Conservation (phyloP, 2,797 vertebrate genomes). For the Halcyon smyrnensis region DNA sequence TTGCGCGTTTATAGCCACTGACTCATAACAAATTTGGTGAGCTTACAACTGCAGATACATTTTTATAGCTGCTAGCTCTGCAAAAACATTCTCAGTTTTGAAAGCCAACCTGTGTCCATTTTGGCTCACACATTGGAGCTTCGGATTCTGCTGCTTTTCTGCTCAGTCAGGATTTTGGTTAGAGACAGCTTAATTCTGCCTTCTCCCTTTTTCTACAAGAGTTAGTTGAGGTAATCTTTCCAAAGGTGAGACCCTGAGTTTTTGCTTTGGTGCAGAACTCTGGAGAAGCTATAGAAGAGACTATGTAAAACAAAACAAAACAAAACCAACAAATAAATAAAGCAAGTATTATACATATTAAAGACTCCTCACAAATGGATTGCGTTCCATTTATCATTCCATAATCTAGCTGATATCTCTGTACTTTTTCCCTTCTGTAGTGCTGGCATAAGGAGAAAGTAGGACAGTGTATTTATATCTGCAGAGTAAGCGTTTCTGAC, state of each 20-base stretch:
- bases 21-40: constrained; percentile 33
- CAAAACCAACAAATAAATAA: background rate
- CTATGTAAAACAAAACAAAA: background rate
- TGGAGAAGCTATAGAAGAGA: background rate
- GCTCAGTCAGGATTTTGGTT: background rate
- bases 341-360: background rate
- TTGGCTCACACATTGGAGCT: background rate
- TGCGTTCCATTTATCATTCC: background rate
- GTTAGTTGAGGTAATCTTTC: background rate
- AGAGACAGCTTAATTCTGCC: background rate
- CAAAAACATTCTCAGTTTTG: background rate
- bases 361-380: background rate
- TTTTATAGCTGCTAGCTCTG: constrained; percentile 6
- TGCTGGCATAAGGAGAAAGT: constrained; percentile 27
- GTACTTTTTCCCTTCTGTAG: background rate
- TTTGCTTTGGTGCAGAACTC: background rate
- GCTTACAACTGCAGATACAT: background rate
- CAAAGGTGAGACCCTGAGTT: background rate
- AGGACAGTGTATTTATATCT: constrained; percentile 57
- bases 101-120: background rate
- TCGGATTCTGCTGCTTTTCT: background rate
- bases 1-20: constrained; percentile 18
- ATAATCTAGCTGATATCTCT: background rate
- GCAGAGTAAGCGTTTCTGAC: constrained; percentile 2
- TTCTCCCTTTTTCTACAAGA: background rate